Evolutionary conservation across 2,113 vertebrate genomes (phyloP), one percentile per base, ranked within the genome.

Genomic region (Platichthys flesus): DNA sequence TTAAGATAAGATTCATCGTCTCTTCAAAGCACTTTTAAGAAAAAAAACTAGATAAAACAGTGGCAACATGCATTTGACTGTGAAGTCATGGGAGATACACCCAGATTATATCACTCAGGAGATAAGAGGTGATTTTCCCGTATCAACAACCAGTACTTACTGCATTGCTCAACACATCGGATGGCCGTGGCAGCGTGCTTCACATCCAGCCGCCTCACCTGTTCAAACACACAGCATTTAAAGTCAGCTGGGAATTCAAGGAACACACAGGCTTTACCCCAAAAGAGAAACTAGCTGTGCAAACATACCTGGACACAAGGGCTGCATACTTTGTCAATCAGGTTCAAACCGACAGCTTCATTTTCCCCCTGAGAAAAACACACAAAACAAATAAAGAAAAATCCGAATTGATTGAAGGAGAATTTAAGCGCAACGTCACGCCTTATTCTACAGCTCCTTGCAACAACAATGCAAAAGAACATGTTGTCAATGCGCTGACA

Each of bases 301-400:
- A 8, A 56, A 74, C 82, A 74, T 75, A 94, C 94, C 88, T 90
- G 90, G n/a, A 94, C 28, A 60, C 93, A 95, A 9, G 72, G 66
- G 64, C 58, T 57, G 51, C 87, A 92, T 20, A 67, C 10, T 3
- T 73, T 20, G 1, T 56, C 70, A 10, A 35, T 6, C 31, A 92
- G 31, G 9, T 85, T 79, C 13, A 93, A 54, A 12, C 0, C 15
- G 4, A 85, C 81, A 13, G 79, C 28, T 47, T 77, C 71, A 15
- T 66, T 81, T 24, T 88, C 85, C 1, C 72, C 87, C 93, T 94
- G 72, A 28, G 16, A 80, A 74, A 73, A 74, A 73, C 2, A 59
- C 14, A 77, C 1, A 63, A 62, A 45, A 55, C 9, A 74, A 2
- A 74, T 14, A 14, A 47, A 16, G 18, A 51, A 18, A 51, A 18